phyloP scores from a whole-genome alignment of 23 tunicate species.

The Trididemnum nubilum region DNA sequence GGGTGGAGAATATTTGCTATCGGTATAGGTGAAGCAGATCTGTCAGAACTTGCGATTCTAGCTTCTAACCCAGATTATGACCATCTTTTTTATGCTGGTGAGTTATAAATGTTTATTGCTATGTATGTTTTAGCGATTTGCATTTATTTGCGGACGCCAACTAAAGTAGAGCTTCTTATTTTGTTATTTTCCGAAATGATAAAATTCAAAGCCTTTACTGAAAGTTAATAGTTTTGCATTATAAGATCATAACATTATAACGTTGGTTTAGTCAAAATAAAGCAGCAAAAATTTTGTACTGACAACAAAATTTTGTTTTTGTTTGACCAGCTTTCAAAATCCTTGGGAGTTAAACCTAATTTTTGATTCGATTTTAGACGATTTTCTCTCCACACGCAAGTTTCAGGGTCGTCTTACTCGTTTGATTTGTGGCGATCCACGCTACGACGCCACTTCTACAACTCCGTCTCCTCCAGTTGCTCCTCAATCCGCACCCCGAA shows the following conservation, averaged over 20 bases:
- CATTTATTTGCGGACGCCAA: too few relatives aligned
- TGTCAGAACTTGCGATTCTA: slow-evolving; percentile 60
- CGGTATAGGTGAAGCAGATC: slow-evolving; percentile 72
- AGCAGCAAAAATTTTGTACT: too few relatives aligned
- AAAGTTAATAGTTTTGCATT: too few relatives aligned
- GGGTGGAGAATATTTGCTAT: slow-evolving; percentile 94
- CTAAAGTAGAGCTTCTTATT: too few relatives aligned
- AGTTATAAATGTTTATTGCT: not conserved
- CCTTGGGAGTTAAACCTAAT: too few relatives aligned
- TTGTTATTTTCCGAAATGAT: too few relatives aligned
- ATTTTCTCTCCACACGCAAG: slow-evolving; percentile 63
- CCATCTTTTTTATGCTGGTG: slow-evolving; percentile 78
- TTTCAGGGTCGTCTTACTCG: slow-evolving; percentile 75
- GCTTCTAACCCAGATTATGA: slow-evolving; percentile 81
- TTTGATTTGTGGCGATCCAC: slow-evolving; percentile 54
- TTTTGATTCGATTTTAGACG: slow-evolving; percentile 61
- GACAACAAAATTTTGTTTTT: too few relatives aligned
- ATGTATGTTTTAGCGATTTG: too few relatives aligned
- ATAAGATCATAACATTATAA: too few relatives aligned
- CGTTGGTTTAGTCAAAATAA: too few relatives aligned
- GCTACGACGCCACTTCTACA: slow-evolving; percentile 20
- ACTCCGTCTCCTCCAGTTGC: not conserved
- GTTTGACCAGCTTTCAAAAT: too few relatives aligned
- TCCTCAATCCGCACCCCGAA: not conserved
- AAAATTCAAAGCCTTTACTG: too few relatives aligned